Evolutionary conservation across 1,140 invertebrate genomes (phyloP), one percentile per base, ranked within the genome.

Genomic region (Carcinoscorpius rotundicauda): DNA sequence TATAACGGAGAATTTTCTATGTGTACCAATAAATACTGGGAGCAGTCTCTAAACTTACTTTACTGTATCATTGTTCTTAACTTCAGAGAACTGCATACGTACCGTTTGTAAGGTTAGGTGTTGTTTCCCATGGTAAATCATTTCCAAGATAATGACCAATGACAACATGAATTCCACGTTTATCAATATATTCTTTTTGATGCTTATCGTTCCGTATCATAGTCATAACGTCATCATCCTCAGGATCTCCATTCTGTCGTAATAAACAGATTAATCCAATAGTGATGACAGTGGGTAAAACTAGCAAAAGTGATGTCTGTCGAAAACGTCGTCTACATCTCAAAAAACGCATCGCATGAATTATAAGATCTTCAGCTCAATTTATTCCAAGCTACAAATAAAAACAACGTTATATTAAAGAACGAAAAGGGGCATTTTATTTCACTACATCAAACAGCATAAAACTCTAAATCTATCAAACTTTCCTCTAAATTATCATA

Each of bases 61-160:
- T 29, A 29, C 29, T 29, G 29, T 29, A 29, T 29, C 29, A 29
- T 29, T 29, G 29, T 29, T 29, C 29, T 29, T 29, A 53, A 8
- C 2, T 48, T 66, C 29, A 51, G n/a, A 57, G 48, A 11, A 9
- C n/a, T n/a, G 29, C 10, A 2, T 29, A 63, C 72, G 76, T 76
- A 88, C 86, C 86, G 76, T 86, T 79, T 55, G 85, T 85, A 60
- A 88, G 78, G 73, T 87, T 87, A 3, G 82, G 82, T 66, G 76
- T 75, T 67, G 66, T 58, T 29, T 80, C 71, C 63, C 80, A 77
- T 68, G 80, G 82, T 68, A 80, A 75, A 66, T 78, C 78, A 67
- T 85, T 85, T 8, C 88, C 88, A 69, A 90, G 82, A 76, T 91
- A 92, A 77, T 89, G 87, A 3, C 88, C 89, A 49, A 92, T 86